These are phyloP conservation scores for Nymphalis c-album DNA, from an alignment of 2,888 invertebrate genomes.

Conservation along the genomic window DNA sequence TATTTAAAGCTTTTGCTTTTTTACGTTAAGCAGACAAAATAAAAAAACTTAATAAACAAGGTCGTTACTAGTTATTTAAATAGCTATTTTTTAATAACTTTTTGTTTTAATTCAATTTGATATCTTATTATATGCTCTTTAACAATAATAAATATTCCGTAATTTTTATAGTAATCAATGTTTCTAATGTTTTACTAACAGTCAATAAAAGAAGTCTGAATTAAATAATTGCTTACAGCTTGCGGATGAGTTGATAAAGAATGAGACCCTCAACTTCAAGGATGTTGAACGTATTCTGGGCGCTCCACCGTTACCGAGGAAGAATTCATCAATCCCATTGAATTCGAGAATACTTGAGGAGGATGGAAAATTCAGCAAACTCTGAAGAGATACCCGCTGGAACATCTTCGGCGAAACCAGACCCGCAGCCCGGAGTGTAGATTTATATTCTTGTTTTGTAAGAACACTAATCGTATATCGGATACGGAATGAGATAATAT, in stretches of 20 bases:
- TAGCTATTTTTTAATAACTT: too few species aligned
- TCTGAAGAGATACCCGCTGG: slow-evolving; percentile 45
- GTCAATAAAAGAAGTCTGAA: too few species aligned
- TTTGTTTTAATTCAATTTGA: too few species aligned
- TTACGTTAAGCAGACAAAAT: too few species aligned
- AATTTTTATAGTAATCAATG: too few species aligned
- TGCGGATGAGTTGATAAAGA: slow-evolving; percentile 91
- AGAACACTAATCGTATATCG: slow-evolving; percentile 1
- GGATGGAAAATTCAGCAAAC: slow-evolving; percentile 56
- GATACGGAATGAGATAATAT: slow-evolving; percentile 16
- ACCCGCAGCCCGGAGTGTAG: slow-evolving; percentile 33
- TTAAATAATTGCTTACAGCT: too few species aligned
- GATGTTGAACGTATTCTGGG: slow-evolving; percentile 94
- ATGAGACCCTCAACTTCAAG: slow-evolving; percentile 95
- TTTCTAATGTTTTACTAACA: too few species aligned
- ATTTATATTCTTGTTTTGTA: background rate
- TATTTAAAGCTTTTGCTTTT: too few species aligned
- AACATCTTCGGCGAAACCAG: slow-evolving; percentile 60
- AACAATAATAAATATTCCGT: too few species aligned
- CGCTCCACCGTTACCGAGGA: slow-evolving; percentile 89
- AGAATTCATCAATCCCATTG: slow-evolving; percentile 88
- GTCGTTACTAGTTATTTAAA: too few species aligned
- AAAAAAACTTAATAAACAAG: too few species aligned
- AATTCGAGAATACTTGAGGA: slow-evolving; percentile 85
- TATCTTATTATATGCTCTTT: too few species aligned